Conservation (phyloP, 2,888 invertebrate species). For the Priapulus caudatus region DNA sequence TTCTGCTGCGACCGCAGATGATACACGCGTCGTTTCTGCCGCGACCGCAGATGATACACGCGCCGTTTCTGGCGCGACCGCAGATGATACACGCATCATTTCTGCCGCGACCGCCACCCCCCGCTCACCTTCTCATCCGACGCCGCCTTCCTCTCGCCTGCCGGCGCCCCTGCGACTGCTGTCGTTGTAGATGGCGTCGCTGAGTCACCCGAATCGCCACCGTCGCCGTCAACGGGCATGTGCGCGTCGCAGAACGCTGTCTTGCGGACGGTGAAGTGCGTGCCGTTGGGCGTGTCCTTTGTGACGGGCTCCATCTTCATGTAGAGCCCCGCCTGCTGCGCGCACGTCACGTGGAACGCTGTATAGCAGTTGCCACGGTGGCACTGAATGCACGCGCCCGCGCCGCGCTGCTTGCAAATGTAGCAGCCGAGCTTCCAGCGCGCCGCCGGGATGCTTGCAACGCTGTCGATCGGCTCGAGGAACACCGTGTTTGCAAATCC, state of each 20-base stretch:
- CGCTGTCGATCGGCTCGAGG: slow-evolving; percentile 92
- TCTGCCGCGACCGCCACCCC: slow-evolving; percentile 2
- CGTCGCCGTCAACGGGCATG: slow-evolving; percentile 51
- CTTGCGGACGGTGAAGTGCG: slow-evolving; percentile 74
- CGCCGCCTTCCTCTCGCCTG: slow-evolving; percentile 8
- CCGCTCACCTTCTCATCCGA: not conserved
- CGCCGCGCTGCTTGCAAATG: slow-evolving; percentile 60
- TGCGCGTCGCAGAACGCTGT: slow-evolving; percentile 93
- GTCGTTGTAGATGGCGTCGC: no score
- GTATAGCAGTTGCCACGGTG: slow-evolving; percentile 91
- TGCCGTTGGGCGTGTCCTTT: slow-evolving; percentile 44
- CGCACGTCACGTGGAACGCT: slow-evolving; percentile 98
- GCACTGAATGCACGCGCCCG: slow-evolving; percentile 96
- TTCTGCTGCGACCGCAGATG: no score
- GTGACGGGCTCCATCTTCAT: slow-evolving; percentile 93
- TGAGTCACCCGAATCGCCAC: slow-evolving; percentile 10
- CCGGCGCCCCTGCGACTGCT: slow-evolving; percentile 8
- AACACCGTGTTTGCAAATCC: slow-evolving; percentile 94
- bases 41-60: no score
- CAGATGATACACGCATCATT: not conserved
- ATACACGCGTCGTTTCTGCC: no score
- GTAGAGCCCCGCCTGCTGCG: slow-evolving; percentile 78
- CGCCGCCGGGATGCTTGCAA: slow-evolving; percentile 86
- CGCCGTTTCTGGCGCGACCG: no score
- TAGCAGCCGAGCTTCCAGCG: slow-evolving; percentile 93